These are phyloP conservation scores for Salvelinus fontinalis DNA, from an alignment of 2,113 vertebrate genomes.

Conservation along the genomic window DNA sequence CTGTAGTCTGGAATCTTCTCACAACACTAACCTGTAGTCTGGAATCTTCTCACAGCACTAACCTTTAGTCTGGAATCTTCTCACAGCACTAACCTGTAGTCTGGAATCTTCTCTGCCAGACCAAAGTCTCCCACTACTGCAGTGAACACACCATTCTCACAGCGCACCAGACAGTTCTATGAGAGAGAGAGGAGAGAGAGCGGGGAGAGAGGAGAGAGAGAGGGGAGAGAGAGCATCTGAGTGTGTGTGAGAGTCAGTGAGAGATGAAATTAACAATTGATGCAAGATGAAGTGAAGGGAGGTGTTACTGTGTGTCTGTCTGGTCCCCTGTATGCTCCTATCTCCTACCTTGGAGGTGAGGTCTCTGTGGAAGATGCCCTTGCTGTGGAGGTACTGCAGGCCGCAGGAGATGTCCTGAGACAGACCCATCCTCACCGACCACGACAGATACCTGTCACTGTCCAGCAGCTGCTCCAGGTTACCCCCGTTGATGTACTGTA, in stretches of 20 bases:
- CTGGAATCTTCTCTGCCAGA: constrained; percentile 94
- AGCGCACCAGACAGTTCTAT: constrained; percentile 92
- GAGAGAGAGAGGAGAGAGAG: background rate
- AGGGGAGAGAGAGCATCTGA: background rate
- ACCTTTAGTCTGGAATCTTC: no score
- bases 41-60: no score
- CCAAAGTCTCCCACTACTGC: constrained; percentile 94
- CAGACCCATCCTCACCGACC: constrained; percentile 81
- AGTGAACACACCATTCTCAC: constrained; percentile 79
- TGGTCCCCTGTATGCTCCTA: background rate
- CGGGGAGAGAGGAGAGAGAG: no score
- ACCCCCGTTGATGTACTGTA: constrained; percentile 91
- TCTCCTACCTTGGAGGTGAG: constrained; percentile 91
- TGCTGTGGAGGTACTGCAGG: constrained; percentile 90
- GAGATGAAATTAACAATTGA: background rate
- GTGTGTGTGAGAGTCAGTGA: background rate
- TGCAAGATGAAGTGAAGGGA: background rate
- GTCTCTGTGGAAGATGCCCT: constrained; percentile 94
- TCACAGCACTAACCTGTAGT: constrained; percentile 80
- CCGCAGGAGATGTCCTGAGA: constrained; percentile 88
- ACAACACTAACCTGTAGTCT: no score
- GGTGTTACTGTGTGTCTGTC: background rate
- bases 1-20: no score
- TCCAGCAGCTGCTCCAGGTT: constrained; percentile 95
- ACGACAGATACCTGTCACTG: constrained; percentile 84